Base-by-base conservation (phyloP, 1,140 invertebrate species). In the Saccostrea echinata region DNA sequence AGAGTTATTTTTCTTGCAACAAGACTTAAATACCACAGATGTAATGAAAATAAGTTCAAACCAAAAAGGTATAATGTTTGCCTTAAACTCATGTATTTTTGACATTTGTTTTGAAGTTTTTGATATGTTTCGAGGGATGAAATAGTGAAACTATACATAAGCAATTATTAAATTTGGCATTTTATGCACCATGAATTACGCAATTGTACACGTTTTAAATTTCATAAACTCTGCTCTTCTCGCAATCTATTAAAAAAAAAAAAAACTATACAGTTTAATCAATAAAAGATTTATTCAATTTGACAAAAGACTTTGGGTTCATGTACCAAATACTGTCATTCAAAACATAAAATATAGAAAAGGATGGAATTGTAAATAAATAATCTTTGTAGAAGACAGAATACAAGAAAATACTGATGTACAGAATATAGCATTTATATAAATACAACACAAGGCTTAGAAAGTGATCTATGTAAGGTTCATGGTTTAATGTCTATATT, bases 221-320 rank as follows among this genome's bases (percentile, higher is more conserved):
- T 8, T 43, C 43, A 43, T 43, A n/a, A n/a, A n/a, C n/a, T n/a
- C n/a, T 43, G 43, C 9, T 9, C 43, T 43, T 43, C 43, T 43
- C 9, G 6, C 43, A 4, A 43, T 43, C 43, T 9, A 43, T 43
- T 43, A 4, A 43, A 43, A 9, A 43, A 61, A 55, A 55, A 55
- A 55, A 21, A 21, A 61, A 61, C 16, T n/a, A 61, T 16, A 61
- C 18, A 61, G 21, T 61, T 61, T 61, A 61, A 61, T 61, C 55
- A 6, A n/a, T 76, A 76, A 76, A 76, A 76, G 68, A 76, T 76
- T 76, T 76, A 76, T 76, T 76, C 68, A 76, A 64, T 64, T 21
- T 64, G 57, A 64, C 57, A 64, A 71, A 71, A 76, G 68, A 76
- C 30, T 68, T 68, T 27, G 13, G 68, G 27, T 27, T 76, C 27